Evolutionary conservation across 2,888 invertebrate species (phyloP), one percentile per base, ranked within the genome.

Genomic region (Phyllotreta cruciferae): DNA sequence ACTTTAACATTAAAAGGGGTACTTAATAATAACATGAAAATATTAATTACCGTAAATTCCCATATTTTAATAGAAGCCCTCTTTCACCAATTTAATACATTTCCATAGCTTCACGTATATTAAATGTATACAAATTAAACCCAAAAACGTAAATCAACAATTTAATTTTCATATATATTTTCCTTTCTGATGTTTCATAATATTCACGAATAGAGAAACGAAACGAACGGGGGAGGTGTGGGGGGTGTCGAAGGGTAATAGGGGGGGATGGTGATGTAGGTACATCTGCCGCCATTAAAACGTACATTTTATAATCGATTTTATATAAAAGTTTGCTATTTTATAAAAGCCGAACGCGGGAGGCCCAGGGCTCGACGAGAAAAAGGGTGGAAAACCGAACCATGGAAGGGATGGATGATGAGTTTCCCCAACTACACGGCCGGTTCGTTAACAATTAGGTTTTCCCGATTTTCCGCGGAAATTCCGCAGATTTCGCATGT

Each of bases 271-370:
- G 60, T 24, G 55, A 60, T 60, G 62, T 64, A 62, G 60, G 64
- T 68, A 70, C 66, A 68, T 68, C 68, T 68, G 68, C 63, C 55
- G 58, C 66, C 73, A 73, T 73, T 72, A 73, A 73, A 73, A 70
- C 70, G 68, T 72, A 72, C 72, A 70, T 71, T 71, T 71, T 70
- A 69, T 71, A 72, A 74, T 72, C 72, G 72, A 72, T 72, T 74
- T 72, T 72, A 71, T 71, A 73, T 74, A 73, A 72, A 74, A 73
- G 72, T 73, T 73, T 70, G 70, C 69, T 69, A 69, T 69, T 69
- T 69, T 69, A 69, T 69, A 71, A 71, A 71, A 70, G 71, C 69
- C 68, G 67, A 70, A 68, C 69, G 9, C 37, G 67, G 69, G 64
- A 66, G 62, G 66, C 70, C 68, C 60, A 60, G 60, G 54, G 52